Evolutionary conservation across 1,140 invertebrate genomes (phyloP), one percentile per base, ranked within the genome.

Genomic region (Scaptomyza hsui): DNA sequence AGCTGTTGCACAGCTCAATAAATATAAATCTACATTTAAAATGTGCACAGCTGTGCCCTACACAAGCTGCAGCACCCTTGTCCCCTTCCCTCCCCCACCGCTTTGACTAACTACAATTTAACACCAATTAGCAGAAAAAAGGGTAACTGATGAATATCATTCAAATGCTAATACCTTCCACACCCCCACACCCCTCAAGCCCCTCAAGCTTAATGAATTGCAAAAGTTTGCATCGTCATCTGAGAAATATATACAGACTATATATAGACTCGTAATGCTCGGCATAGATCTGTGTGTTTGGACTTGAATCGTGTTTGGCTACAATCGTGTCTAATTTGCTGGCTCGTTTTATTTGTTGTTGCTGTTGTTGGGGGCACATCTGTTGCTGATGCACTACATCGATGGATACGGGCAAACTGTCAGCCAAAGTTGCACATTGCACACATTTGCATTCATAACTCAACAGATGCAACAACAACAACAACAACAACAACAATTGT

Each of bases 281-380:
- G 75, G 72, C 49, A 71, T 75, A 72, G 24, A 42, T 62, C 37
- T 62, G 59, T 7, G 15, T 13, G n/a, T 48, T 55, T 47, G 13
- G 49, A 45, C 67, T 48, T 41, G 75, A 52, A 86, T 85, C 81
- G 81, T 85, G 80, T 86, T 83, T 49, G 68, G 69, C 51, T 80
- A 62, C 75, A 86, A 79, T 85, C 80, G 80, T 85, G 80, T 86
- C 81, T 85, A 85, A 85, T 86, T 85, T 82, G 74, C 71, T 75
- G 69, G 39, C 69, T 62, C 49, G 47, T 75, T 75, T 51, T 73
- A 61, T 21, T 29, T 69, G 39, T 19, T 21, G 62, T 26, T 64
- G 52, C 35, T 78, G 63, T 24, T 57, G 42, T 13, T 37, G 56
- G 49, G 18, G 49, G 49, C 49, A 37, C 49, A 52, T 52, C 44